These are phyloP conservation scores for Collichthys lucidus DNA, from an alignment of 2,113 vertebrate species.

Conservation along the genomic window DNA sequence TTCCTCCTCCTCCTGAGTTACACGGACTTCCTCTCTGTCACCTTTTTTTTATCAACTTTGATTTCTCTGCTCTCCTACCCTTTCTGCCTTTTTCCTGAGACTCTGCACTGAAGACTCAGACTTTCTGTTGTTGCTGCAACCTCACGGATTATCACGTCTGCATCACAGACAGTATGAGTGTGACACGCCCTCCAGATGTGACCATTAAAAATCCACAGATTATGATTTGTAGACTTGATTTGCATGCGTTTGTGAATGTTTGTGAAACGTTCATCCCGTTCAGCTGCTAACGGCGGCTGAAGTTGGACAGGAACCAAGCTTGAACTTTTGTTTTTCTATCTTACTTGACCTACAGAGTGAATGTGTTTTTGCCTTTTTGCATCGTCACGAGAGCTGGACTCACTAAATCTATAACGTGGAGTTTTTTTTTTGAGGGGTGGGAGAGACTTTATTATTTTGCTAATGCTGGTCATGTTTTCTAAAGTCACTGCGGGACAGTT, in stretches of 20 bases:
- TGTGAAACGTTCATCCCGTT: slow-evolving; percentile 27
- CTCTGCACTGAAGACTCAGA: slow-evolving; percentile 52
- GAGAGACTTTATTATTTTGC: slow-evolving; percentile 57
- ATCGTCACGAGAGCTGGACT: slow-evolving; percentile 90
- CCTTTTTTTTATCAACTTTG: slow-evolving; percentile 42
- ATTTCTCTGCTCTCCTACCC: slow-evolving; percentile 44
- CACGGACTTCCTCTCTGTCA: slow-evolving; percentile 69
- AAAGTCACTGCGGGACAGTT: slow-evolving; percentile 85
- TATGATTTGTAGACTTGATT: neutral
- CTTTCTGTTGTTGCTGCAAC: slow-evolving; percentile 35
- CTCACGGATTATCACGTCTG: slow-evolving; percentile 2
- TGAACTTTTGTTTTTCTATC: slow-evolving; percentile 48
- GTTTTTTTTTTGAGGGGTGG: neutral
- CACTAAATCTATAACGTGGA: slow-evolving; percentile 71
- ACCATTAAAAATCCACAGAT: neutral
- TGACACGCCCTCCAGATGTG: neutral
- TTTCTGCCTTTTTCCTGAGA: slow-evolving; percentile 28
- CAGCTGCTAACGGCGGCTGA: slow-evolving; percentile 27
- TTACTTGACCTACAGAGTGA: slow-evolving; percentile 50
- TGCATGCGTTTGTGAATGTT: slow-evolving; percentile 62
- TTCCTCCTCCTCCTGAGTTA: slow-evolving; percentile 51
- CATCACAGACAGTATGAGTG: neutral
- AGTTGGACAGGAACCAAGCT: slow-evolving; percentile 79
- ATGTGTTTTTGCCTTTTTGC: slow-evolving; percentile 37
- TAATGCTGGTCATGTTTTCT: slow-evolving; percentile 86